These are phyloP conservation scores for Salvelinus namaycush DNA, from an alignment of 2,113 vertebrate genomes.

Conservation along the genomic window DNA sequence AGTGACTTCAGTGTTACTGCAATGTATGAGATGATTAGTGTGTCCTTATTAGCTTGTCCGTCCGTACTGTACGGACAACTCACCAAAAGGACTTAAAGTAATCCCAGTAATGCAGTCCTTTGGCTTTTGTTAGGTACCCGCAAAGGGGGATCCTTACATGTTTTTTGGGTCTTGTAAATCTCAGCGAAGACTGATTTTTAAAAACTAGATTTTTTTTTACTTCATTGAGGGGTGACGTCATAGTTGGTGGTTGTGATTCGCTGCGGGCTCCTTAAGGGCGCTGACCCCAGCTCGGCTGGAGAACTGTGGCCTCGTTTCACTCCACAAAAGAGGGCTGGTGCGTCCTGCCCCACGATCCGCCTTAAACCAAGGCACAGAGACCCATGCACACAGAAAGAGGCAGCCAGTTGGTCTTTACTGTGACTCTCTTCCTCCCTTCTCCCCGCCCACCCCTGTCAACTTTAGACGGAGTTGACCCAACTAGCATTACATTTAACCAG, in stretches of 20 bases:
- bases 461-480: slow-evolving; percentile 47
- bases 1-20: background rate
- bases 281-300: slow-evolving; percentile 43
- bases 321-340: slow-evolving; percentile 1
- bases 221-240: slow-evolving; percentile 64
- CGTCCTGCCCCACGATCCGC: slow-evolving; percentile 33
- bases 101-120: slow-evolving; percentile 22
- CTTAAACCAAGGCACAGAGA: slow-evolving; percentile 35
- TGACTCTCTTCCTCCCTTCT: slow-evolving; percentile 16
- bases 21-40: slow-evolving; percentile 1
- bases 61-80: background rate
- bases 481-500: slow-evolving; percentile 52
- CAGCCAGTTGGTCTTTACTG: slow-evolving; percentile 47
- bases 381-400: slow-evolving; percentile 33
- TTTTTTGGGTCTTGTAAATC: slow-evolving; percentile 44
- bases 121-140: slow-evolving; percentile 44
- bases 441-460: slow-evolving; percentile 40
- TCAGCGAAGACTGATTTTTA: slow-evolving; percentile 39
- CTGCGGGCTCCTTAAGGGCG: slow-evolving; percentile 49
- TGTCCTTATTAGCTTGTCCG: background rate
- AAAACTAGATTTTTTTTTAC: slow-evolving; percentile 54
- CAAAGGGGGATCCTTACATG: slow-evolving; percentile 32
- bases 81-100: background rate
- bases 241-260: slow-evolving; percentile 50
- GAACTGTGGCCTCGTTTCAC: slow-evolving; percentile 60